Percentiles rank a stretch among this genome's conserved stretches.
Evolutionary conservation across 2,113 vertebrate genomes (phyloP).

Genomic region (Oncorhynchus clarkii): DNA sequence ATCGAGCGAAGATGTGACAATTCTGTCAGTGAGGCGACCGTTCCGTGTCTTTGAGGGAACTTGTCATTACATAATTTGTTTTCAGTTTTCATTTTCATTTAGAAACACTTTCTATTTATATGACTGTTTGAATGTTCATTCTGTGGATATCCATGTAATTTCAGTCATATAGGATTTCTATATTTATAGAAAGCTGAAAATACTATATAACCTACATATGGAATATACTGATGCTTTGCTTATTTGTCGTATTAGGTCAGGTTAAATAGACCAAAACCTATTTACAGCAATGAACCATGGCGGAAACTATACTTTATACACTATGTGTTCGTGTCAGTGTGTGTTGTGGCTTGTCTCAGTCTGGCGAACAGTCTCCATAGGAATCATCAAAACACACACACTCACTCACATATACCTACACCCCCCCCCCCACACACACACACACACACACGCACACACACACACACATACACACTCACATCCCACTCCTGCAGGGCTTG

Average conservation of each 20-base stretch:
- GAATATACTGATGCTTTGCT: background rate
- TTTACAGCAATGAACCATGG: background rate
- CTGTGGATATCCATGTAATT: background rate
- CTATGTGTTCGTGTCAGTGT: background rate
- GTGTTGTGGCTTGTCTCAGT: background rate
- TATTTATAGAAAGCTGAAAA: background rate
- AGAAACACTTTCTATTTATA: slow-evolving; percentile 62
- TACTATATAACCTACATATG: background rate
- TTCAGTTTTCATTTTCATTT: slow-evolving; percentile 67
- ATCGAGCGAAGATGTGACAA: slow-evolving; percentile 65
- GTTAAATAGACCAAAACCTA: background rate
- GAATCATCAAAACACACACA: slow-evolving; percentile 7
- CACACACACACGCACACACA: too few relatives aligned
- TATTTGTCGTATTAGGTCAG: background rate
- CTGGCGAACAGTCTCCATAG: background rate
- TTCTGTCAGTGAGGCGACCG: slow-evolving; percentile 60
- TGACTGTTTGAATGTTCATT: slow-evolving; percentile 50
- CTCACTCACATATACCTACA: background rate
- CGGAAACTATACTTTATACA: background rate
- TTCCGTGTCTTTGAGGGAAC: slow-evolving; percentile 67
- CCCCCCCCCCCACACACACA: background rate
- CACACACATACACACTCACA: background rate
- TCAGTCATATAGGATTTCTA: background rate
- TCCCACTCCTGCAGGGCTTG: slow-evolving; percentile 12
- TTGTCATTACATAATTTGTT: slow-evolving; percentile 64